These are phyloP conservation scores for Meta bourneti DNA, from an alignment of 2,888 invertebrate genomes.

Conservation along the genomic window DNA sequence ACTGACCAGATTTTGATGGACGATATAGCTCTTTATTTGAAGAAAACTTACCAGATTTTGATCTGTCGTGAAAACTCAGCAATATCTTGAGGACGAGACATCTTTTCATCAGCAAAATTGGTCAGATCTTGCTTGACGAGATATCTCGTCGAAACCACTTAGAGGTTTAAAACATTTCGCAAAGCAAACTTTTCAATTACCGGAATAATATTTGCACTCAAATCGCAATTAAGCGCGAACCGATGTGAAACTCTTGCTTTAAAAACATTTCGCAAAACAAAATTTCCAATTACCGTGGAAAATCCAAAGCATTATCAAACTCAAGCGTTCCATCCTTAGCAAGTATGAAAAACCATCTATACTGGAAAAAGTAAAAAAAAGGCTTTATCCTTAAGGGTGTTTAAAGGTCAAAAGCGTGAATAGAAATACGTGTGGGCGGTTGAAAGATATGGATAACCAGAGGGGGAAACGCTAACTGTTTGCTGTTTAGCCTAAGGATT, in stretches of 20 bases:
- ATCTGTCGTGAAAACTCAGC: not conserved
- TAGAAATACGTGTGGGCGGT: conserved; percentile 40
- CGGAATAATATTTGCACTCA: not conserved
- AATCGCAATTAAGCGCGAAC: no score
- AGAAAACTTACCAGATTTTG: not conserved
- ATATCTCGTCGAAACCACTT: not conserved
- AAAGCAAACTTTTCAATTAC: not conserved
- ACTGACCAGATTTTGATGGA: not conserved
- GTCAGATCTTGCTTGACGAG: not conserved
- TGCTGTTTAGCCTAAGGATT: conserved; percentile 34
- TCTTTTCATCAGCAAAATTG: not conserved
- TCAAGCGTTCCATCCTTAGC: not conserved
- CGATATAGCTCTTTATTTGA: not conserved
- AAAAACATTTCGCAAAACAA: no score
- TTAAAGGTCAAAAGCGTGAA: not conserved
- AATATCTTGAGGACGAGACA: not conserved
- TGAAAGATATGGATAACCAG: conserved; percentile 32
- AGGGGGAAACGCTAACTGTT: conserved; percentile 11
- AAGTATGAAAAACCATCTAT: not conserved
- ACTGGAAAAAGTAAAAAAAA: not conserved
- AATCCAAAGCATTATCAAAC: not conserved
- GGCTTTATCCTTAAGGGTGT: not conserved
- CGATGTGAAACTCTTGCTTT: no score
- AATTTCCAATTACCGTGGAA: not conserved
- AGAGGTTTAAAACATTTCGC: no score